Conservation (phyloP, 2,797 vertebrate species). For the Sparus aurata region DNA sequence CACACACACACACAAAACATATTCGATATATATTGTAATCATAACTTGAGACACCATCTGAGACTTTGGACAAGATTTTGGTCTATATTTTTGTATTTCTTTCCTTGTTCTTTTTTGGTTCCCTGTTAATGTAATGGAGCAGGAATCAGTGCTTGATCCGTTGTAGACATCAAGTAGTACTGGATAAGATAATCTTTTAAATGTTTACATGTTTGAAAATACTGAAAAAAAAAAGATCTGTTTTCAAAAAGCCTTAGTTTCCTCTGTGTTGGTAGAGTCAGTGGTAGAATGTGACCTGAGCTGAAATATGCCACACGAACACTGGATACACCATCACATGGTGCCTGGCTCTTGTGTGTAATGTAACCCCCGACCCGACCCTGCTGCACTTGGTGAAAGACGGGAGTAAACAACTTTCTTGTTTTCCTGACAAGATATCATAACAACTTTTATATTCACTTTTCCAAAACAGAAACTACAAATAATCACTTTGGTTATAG, state of each 20-base stretch:
- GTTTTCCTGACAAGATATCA: neutral
- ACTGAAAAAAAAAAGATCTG: neutral
- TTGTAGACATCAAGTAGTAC: neutral
- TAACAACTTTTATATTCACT: neutral
- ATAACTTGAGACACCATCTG: too few species aligned
- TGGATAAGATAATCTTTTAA: neutral
- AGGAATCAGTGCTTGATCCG: neutral
- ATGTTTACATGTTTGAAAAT: slow-evolving; percentile 11
- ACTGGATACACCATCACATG: slow-evolving; percentile 86
- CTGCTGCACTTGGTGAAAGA: slow-evolving; percentile 24
- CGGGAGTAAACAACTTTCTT: slow-evolving; percentile 75
- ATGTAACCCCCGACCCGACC: slow-evolving; percentile 64
- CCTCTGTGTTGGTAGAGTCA: slow-evolving; percentile 33
- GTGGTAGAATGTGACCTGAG: slow-evolving; percentile 68
- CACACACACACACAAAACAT: neutral
- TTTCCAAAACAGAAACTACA: neutral
- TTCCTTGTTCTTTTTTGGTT: neutral
- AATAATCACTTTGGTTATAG: neutral
- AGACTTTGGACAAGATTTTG: neutral
- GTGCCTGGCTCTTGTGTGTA: slow-evolving; percentile 75
- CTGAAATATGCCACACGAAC: slow-evolving; percentile 76
- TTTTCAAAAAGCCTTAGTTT: slow-evolving; percentile 23
- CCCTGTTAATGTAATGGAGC: neutral
- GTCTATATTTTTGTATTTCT: neutral
- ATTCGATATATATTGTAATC: too few species aligned